Evolutionary conservation across 2,888 invertebrate genomes (phyloP), one percentile per base, ranked within the genome.

Genomic region (Lasioglossum marginatum): DNA sequence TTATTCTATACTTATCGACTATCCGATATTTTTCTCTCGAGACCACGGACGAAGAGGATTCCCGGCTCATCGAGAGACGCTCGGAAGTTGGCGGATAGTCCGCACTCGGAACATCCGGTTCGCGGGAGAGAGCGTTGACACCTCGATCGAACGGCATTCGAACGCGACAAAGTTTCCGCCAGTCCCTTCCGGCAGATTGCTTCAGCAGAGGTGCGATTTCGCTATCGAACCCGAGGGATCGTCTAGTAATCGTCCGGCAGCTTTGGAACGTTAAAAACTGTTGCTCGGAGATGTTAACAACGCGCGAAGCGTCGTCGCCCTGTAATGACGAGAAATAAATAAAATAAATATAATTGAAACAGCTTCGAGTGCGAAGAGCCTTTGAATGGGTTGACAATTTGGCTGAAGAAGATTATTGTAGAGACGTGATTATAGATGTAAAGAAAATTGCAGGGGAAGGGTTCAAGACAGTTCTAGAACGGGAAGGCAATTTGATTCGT

Each of bases 111-210:
- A 45, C 31, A 37, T 75, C 43, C 48, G 70, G 57, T 45, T 40
- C 48, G 40, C 45, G 19, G 68, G 40, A 43, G 40, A 43, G 37
- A 37, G 19, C 43, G 57, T 57, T 23, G 52, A 75, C 37, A 43
- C 52, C 37, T 27, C 70, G 52, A 57, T 70, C 68, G 14, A 52
- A 8, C 78, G 79, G 48, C 23, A 16, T 79, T 45, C 27, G 48
- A 37, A 27, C 27, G 23, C 57, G 57, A 57, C 57, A 57, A 57
- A 57, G 57, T 57, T 57, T 57, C 57, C 57, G 4, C 31, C 45
- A 37, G 52, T 66, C 66, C 34, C 72, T 75, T 71, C 66, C 80
- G 8, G 37, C 60, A n/a, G 74, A 83, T 81, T 48, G 77, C 68
- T 31, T 37, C 70, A 37, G 57, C 81, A 6, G 43, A 66, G 63